Conservation (phyloP, 1,140 invertebrate species). For the Diorhabda carinulata region DNA sequence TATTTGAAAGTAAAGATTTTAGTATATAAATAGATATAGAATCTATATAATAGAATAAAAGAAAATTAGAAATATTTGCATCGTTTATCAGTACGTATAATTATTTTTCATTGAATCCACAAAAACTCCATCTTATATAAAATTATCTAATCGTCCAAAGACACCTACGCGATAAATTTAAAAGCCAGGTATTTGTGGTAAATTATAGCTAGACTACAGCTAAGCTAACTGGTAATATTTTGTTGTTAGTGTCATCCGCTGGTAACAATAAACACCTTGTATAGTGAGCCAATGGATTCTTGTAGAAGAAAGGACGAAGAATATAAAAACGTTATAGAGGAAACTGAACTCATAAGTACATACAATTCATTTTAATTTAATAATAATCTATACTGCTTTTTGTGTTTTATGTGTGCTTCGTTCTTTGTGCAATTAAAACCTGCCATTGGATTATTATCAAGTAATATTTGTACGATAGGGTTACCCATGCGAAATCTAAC, state of each 20-base stretch:
- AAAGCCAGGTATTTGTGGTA: too few species aligned
- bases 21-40: too few species aligned
- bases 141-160: too few species aligned
- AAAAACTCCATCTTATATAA: too few species aligned
- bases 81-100: too few species aligned
- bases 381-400: slow-evolving; percentile 5
- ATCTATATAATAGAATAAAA: too few species aligned
- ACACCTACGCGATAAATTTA: too few species aligned
- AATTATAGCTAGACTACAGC: too few species aligned
- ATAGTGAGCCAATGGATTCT: slow-evolving; percentile 16
- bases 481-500: too few species aligned
- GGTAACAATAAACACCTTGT: slow-evolving; percentile 10
- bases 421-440: slow-evolving; percentile 9
- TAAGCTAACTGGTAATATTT: slow-evolving; percentile 4
- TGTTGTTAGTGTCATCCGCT: not conserved
- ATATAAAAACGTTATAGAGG: slow-evolving; percentile 6
- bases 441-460: not conserved
- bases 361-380: slow-evolving; percentile 8
- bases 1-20: too few species aligned
- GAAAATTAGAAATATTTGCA: too few species aligned
- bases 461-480: not conserved
- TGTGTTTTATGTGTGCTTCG: slow-evolving; percentile 19
- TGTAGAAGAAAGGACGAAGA: not conserved
- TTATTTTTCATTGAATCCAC: too few species aligned
- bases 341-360: slow-evolving; percentile 18